phyloP scores from a whole-genome alignment of 2,888 invertebrate species.

The Desoria tigrina region DNA sequence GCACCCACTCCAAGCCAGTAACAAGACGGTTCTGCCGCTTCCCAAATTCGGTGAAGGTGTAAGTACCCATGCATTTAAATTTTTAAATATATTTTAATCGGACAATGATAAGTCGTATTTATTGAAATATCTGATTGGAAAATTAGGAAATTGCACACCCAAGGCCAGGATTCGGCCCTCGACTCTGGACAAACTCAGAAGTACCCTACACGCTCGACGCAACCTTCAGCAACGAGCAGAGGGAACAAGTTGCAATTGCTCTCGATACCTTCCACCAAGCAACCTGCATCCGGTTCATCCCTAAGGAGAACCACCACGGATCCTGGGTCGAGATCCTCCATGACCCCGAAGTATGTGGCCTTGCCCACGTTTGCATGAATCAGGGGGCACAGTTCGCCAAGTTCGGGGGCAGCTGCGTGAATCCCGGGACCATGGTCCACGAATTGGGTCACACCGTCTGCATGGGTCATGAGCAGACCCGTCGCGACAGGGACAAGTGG shows the following conservation, averaged over 20 bases:
- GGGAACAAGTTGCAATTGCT: slow-evolving; percentile 47
- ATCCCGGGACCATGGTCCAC: slow-evolving; percentile 47
- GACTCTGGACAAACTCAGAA: slow-evolving; percentile 48
- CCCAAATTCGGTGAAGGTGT: slow-evolving; percentile 42
- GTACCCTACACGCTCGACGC: slow-evolving; percentile 51
- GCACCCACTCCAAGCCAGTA: slow-evolving; percentile 25
- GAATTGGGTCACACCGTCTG: slow-evolving; percentile 35
- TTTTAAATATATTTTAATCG: too few species aligned
- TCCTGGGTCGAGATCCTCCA: slow-evolving; percentile 49
- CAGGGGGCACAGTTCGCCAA: slow-evolving; percentile 49
- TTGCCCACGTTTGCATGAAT: slow-evolving; percentile 49
- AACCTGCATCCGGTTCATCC: slow-evolving; percentile 51
- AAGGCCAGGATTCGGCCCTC: slow-evolving; percentile 46
- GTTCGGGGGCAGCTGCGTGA: slow-evolving; percentile 50
- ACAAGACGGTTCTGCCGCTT: slow-evolving; percentile 34
- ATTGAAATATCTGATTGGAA: too few species aligned
- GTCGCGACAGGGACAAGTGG: slow-evolving; percentile 47
- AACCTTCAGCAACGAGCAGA: slow-evolving; percentile 41
- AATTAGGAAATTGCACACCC: slow-evolving; percentile 36
- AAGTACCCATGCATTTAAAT: slow-evolving; percentile 26
- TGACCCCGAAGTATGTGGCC: slow-evolving; percentile 46
- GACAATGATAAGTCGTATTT: too few species aligned
- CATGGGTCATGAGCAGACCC: slow-evolving; percentile 50
- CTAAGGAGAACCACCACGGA: slow-evolving; percentile 34
- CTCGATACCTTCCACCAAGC: slow-evolving; percentile 45